Conservation (phyloP, 1,140 invertebrate species). For the Heliconius himera region DNA sequence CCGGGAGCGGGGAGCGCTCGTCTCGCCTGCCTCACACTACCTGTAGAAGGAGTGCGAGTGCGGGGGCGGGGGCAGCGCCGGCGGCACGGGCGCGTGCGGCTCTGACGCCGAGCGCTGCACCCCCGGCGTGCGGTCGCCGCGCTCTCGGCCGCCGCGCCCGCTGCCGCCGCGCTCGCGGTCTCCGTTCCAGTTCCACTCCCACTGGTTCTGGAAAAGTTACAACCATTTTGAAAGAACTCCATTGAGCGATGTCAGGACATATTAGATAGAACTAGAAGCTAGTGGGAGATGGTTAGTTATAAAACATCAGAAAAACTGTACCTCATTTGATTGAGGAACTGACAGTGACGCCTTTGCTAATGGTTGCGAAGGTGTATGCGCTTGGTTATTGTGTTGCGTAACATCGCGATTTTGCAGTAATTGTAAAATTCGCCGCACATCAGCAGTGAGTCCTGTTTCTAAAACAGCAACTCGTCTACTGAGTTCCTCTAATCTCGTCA, state of each 20-base stretch:
- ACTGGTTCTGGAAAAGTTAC: conserved; percentile 49
- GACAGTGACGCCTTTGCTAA: conserved; percentile 73
- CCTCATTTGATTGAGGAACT: conserved; percentile 69
- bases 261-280: not conserved
- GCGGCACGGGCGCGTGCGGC: conserved; percentile 81
- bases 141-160: conserved; percentile 48
- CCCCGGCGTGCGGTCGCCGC: conserved; percentile 71
- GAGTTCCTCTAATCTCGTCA: conserved; percentile 85
- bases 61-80: conserved; percentile 75
- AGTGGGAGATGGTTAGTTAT: not conserved
- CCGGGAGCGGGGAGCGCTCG: conserved; percentile 70
- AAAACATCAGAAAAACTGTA: conserved; percentile 29
- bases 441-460: conserved; percentile 85
- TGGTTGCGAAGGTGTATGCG: conserved; percentile 64
- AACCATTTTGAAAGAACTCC: not conserved
- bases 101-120: conserved; percentile 84
- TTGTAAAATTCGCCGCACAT: conserved; percentile 85
- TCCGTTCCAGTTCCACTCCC: conserved; percentile 74
- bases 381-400: conserved; percentile 69
- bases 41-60: conserved; percentile 80
- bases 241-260: not conserved
- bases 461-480: conserved; percentile 83
- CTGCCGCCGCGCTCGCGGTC: conserved; percentile 51
- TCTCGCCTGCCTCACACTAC: conserved; percentile 78
- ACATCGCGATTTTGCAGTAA: conserved; percentile 84